Percentiles rank a stretch among this genome's conserved stretches.
Conservation (phyloP, 1,140 invertebrate species). For the Brachionus plicatilis region DNA sequence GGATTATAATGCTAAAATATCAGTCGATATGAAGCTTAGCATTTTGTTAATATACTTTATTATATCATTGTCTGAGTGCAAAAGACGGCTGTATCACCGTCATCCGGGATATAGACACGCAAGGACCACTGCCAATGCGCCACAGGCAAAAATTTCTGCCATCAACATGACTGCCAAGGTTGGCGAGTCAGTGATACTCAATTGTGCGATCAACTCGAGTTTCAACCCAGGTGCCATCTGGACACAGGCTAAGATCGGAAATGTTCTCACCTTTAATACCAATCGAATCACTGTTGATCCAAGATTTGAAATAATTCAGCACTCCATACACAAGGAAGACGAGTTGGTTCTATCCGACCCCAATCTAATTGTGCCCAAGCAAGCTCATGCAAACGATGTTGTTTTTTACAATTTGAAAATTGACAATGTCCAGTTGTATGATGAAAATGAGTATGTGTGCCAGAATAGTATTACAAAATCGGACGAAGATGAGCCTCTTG, state of each 20-base stretch:
- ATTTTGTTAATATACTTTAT: background rate
- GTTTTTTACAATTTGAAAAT: constrained; percentile 18
- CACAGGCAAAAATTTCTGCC: background rate
- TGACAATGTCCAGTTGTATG: constrained; percentile 39
- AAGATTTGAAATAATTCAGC: constrained; percentile 29
- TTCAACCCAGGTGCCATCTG: constrained; percentile 6
- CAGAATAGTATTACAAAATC: constrained; percentile 28
- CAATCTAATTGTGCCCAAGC: background rate
- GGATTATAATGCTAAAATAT: background rate
- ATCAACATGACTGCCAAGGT: constrained; percentile 34
- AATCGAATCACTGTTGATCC: constrained; percentile 34
- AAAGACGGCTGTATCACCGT: background rate
- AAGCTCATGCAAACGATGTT: background rate
- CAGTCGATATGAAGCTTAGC: background rate
- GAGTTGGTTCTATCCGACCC: background rate
- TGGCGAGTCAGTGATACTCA: background rate
- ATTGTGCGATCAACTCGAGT: constrained; percentile 3
- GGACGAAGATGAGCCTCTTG: background rate
- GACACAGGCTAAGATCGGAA: constrained; percentile 26
- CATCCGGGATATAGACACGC: background rate
- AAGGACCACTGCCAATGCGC: background rate
- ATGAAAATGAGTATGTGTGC: constrained; percentile 38
- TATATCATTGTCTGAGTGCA: background rate
- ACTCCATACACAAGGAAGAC: background rate
- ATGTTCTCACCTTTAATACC: constrained; percentile 32